Percentiles rank a stretch among this genome's conserved stretches.
These are phyloP conservation scores for Chrysomela aeneicollis DNA, from an alignment of 2,888 invertebrate genomes.

Conservation along the genomic window DNA sequence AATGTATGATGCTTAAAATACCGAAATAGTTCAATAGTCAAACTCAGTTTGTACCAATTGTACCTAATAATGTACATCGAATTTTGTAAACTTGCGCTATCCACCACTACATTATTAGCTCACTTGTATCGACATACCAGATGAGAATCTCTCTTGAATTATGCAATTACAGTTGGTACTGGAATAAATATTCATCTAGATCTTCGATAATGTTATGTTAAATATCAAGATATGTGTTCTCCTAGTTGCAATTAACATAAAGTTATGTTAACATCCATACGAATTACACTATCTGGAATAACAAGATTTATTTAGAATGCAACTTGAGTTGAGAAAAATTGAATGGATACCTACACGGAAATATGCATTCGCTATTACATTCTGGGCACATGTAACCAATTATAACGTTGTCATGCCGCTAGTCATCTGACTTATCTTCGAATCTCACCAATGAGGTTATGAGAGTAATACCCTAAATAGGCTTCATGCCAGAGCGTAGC, in stretches of 20 bases:
- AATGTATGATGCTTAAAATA: too few species aligned
- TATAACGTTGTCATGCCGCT: slow-evolving; percentile 45
- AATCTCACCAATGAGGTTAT: slow-evolving; percentile 47
- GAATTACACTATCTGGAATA: slow-evolving; percentile 11
- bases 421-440: slow-evolving; percentile 43
- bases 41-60: too few species aligned
- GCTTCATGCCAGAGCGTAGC: slow-evolving; percentile 20
- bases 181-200: slow-evolving; percentile 12
- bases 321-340: slow-evolving; percentile 5
- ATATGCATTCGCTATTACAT: slow-evolving; percentile 42
- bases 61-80: too few species aligned
- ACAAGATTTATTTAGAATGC: slow-evolving; percentile 17
- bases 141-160: slow-evolving; percentile 6
- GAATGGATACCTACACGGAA: slow-evolving; percentile 43
- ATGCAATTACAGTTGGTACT: slow-evolving; percentile 11
- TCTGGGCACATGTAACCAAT: slow-evolving; percentile 45
- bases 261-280: slow-evolving; percentile 18
- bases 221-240: slow-evolving; percentile 19
- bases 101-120: too few species aligned
- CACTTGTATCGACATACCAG: not conserved
- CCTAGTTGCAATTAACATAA: slow-evolving; percentile 11
- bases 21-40: too few species aligned
- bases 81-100: too few species aligned
- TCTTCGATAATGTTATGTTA: slow-evolving; percentile 5
- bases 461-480: slow-evolving; percentile 49